Base-by-base conservation (phyloP, 2,797 vertebrate species). In the Pseudochirops cupreus region DNA sequence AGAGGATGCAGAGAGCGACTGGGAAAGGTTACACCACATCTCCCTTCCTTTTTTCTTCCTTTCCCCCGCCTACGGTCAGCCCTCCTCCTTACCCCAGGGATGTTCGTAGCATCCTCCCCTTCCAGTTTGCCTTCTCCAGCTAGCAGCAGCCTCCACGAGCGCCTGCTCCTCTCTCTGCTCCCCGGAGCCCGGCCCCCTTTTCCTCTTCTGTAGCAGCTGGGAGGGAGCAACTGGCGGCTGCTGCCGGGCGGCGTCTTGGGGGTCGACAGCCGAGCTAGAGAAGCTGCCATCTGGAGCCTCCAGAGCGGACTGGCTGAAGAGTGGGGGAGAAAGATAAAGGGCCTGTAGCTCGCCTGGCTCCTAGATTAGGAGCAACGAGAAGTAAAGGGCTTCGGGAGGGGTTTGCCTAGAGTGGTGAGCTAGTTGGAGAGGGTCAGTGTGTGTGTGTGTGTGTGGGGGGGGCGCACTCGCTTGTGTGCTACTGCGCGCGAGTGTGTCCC, bases 281-380 rank as follows among this genome's bases (percentile, higher is more conserved):
- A 90, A 94, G 82, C 92, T 1, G 95, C 98, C 98, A 97, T 98
- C 98, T 98, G 97, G 97, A 98, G 97, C 89, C 93, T 56, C 56
- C 56, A 94, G 74, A 50, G 39, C 92, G 67, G 97, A 95, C 46
- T 92, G 94, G 50, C 52, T 28, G 11, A 26, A 53, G 92, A 93
- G 92, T 56, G 96, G 54, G 67, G 91, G 55, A 18, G 90, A 90
- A 1, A 31, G 91, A 87, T 93, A 90, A 62, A 33, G 91, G 46
- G 93, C 94, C 33, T 52, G 74, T 28, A 7, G 14, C 56, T 9
- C 31, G 55, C 50, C 92, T 56, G 87, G 33, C 18, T 46, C 33
- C 28, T 46, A 24, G 46, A 56, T 5, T 13, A n/a, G 56, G 56
- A 52, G 56, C 33, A 33, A 46, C 39, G 3, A 46, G 39, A 50